Evolutionary conservation across 2,888 invertebrate genomes (phyloP), one percentile per base, ranked within the genome.

Genomic region (Melanostoma scalare): DNA sequence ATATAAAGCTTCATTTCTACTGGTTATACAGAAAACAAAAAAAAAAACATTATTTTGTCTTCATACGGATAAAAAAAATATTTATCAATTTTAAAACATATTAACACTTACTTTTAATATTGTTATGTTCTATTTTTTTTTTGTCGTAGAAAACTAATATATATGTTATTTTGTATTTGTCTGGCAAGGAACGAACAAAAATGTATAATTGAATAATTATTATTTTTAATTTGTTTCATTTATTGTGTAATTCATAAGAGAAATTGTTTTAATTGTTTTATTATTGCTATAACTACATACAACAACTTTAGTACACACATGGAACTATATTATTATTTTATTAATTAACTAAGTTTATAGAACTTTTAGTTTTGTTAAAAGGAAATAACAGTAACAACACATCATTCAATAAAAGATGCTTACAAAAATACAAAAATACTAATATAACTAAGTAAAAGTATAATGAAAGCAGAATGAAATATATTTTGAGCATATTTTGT

Each of bases 251-350:
- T 84, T 84, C 79, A 79, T 84, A 79, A 84, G 79, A 53, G 42
- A 71, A 79, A 79, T 84, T 84, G 79, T 84, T 79, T 84, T 79
- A 79, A 79, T 79, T 79, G 79, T 84, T 84, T 79, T 79, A 79
- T 71, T 84, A 84, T 79, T 84, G 73, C 79, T 84, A 79, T 67
- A 63, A 84, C 63, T 67, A 82, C 67, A 42, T 77, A 63, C 74
- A 65, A 74, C 60, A 79, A 84, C 58, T 72, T 58, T 52, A 61
- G 74, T 65, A 53, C 79, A 74, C 40, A 69, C 58, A 71, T 63
- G 58, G 71, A 67, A 65, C 55, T 60, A 71, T 74, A 80, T 55
- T 63, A 73, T 52, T 67, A 60, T 44, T 68, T 81, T 55, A 78
- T 74, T 79, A 79, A 69, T 84, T 84, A 82, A 82, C 77, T 73